Percentiles rank a stretch among this genome's conserved stretches.
These are phyloP conservation scores for Alviniconcha strummeri DNA, from an alignment of 2,888 invertebrate genomes.

Conservation along the genomic window DNA sequence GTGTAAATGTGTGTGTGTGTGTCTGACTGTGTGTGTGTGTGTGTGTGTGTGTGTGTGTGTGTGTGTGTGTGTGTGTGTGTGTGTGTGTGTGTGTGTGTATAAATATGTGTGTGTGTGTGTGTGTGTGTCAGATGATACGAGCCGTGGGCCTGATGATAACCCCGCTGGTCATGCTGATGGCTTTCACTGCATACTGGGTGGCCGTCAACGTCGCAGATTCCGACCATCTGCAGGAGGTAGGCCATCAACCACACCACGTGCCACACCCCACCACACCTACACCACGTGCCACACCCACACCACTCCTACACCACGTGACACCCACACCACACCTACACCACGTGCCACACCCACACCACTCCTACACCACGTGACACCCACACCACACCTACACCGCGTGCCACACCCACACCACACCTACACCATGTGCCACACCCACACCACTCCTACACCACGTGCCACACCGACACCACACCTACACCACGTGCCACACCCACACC, in stretches of 20 bases:
- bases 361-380: too few relatives aligned
- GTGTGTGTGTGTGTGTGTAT: neutral
- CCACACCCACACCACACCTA: too few relatives aligned
- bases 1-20: neutral
- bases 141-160: slow-evolving; percentile 35
- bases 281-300: too few relatives aligned
- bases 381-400: too few relatives aligned
- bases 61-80: neutral
- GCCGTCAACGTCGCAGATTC: slow-evolving; percentile 31
- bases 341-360: too few relatives aligned
- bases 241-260: neutral
- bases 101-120: slow-evolving; percentile 7
- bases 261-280: neutral
- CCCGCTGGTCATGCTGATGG: slow-evolving; percentile 33
- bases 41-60: neutral
- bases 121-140: slow-evolving; percentile 35
- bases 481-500: too few relatives aligned
- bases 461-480: too few relatives aligned
- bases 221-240: slow-evolving; percentile 1
- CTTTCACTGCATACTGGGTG: slow-evolving; percentile 39
- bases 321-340: neutral
- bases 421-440: too few relatives aligned
- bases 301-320: neutral
- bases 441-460: too few relatives aligned
- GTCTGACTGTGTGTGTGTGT: neutral